Percentiles rank a stretch among this genome's conserved stretches.
Evolutionary conservation across 2,113 vertebrate species (phyloP).

Genomic region (Rallus limicola): DNA sequence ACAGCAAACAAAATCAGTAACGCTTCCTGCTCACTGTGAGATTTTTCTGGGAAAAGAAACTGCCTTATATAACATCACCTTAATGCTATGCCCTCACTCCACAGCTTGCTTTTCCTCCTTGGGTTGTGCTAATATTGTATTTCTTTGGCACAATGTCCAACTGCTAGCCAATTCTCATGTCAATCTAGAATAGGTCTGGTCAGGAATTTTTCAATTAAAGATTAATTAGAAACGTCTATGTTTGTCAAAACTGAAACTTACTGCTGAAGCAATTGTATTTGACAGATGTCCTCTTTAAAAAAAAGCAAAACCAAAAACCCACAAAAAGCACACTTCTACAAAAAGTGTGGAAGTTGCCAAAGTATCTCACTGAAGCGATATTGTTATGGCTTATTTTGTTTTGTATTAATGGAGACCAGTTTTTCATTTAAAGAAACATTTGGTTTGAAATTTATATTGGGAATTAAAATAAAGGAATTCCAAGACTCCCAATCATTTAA

Average conservation of each 20-base stretch:
- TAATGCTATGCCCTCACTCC: not conserved
- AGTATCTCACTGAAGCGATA: not conserved
- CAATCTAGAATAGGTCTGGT: not conserved
- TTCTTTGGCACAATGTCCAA: not conserved
- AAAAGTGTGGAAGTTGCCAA: not conserved
- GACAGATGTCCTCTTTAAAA: not conserved
- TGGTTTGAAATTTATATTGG: not conserved
- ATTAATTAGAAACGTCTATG: not conserved
- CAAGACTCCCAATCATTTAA: not conserved
- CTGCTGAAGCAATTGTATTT: not conserved
- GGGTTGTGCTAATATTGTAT: not conserved
- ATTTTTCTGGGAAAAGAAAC: not conserved
- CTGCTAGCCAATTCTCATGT: not conserved
- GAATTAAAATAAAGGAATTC: not conserved
- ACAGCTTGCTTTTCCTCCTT: not conserved
- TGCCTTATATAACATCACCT: not conserved
- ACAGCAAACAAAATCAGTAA: not conserved
- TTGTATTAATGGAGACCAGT: not conserved
- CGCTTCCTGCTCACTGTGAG: not conserved
- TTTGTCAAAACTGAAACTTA: not conserved
- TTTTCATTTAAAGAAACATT: not conserved
- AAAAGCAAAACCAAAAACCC: not conserved
- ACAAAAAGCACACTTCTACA: not conserved
- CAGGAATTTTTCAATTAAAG: constrained; percentile 8
- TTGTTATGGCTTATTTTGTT: not conserved